Percentiles rank a stretch among this genome's conserved stretches.
Evolutionary conservation across 2,888 invertebrate genomes (phyloP).

Genomic region (Neoaliturus tenellus): DNA sequence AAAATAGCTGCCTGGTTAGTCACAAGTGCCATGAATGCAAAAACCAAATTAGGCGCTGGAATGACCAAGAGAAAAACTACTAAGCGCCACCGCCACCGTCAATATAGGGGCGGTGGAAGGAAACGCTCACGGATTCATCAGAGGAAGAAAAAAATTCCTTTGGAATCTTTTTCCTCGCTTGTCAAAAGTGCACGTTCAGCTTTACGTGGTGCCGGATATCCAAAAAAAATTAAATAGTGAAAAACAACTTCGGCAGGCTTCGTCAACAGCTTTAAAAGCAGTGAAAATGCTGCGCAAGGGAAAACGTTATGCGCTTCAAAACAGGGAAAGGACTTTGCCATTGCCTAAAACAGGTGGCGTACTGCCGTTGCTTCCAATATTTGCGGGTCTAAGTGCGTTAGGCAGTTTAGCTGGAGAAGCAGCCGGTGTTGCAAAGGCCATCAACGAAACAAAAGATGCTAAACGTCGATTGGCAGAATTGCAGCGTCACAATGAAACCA

Average conservation of each 20-base stretch:
- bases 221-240: no score
- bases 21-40: conserved; percentile 57
- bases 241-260: no score
- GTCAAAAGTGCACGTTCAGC: neutral
- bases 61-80: conserved; percentile 16
- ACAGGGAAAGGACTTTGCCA: neutral
- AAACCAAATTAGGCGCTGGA: conserved; percentile 63
- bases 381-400: conserved; percentile 69
- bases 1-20: conserved; percentile 51
- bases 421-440: conserved; percentile 69
- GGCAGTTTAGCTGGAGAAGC: conserved; percentile 70
- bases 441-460: conserved; percentile 69
- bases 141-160: neutral
- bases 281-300: no score
- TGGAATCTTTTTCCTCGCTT: neutral
- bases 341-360: conserved; percentile 68
- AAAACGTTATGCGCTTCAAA: no score
- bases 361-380: conserved; percentile 68
- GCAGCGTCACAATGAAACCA: conserved; percentile 69
- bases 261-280: no score
- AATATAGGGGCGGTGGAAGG: neutral
- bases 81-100: neutral
- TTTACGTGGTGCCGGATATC: neutral
- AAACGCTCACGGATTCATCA: neutral
- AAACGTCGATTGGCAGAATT: conserved; percentile 68